Conservation (phyloP, 2,888 invertebrate species). For the Plebejus argus region DNA sequence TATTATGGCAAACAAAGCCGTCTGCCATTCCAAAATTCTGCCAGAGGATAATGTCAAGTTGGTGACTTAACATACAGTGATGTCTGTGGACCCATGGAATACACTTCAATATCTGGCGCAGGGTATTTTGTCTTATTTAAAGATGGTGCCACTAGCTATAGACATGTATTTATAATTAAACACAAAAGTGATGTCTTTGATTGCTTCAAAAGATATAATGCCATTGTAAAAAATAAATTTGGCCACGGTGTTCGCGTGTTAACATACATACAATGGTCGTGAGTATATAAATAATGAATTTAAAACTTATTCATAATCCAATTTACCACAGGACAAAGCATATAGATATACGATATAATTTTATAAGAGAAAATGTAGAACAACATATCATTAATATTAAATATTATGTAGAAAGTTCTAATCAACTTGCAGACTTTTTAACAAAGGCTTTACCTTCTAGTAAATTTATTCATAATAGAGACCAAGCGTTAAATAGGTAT, state of each 20-base stretch:
- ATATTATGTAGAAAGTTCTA: background rate
- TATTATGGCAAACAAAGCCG: constrained; percentile 23
- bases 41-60: background rate
- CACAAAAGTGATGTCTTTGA: constrained; percentile 20
- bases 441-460: no score
- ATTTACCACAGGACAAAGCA: background rate
- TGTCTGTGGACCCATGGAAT: constrained; percentile 26
- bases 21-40: background rate
- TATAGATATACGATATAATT: background rate
- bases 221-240: background rate
- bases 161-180: background rate
- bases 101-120: constrained; percentile 13
- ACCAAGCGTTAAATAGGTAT: no score
- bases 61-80: constrained; percentile 27
- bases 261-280: constrained; percentile 12
- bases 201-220: constrained; percentile 12
- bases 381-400: background rate
- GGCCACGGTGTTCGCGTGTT: constrained; percentile 2
- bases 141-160: constrained; percentile 20
- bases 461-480: no score
- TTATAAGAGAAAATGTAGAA: background rate
- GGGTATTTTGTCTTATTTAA: constrained; percentile 30
- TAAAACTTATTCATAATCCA: constrained; percentile 13
- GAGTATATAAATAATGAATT: constrained; percentile 5
- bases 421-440: background rate